Evolutionary conservation across 2,888 invertebrate genomes (phyloP), one percentile per base, ranked within the genome.

Genomic region (Chirona hameri): DNA sequence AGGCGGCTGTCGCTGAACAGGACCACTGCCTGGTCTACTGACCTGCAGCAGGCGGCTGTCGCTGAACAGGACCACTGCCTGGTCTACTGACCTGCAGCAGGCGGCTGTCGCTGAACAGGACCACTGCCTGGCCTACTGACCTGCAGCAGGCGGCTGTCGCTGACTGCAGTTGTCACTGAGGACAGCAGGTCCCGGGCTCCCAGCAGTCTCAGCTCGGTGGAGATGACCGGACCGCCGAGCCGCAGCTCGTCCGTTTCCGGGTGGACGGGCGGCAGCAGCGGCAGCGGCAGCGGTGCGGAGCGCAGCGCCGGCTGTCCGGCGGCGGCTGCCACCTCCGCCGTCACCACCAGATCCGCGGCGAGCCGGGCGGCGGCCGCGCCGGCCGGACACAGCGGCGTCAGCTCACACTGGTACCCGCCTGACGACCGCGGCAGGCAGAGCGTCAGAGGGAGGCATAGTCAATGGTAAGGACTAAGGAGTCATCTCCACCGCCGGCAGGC

Each of bases 221-320:
- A 4, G 7, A 9, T 5, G 21, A 76, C 27, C 27, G 79, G 14
- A 15, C 48, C 79, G 48, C 48, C 48, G 48, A 79, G 79, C 52
- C 52, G 10, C 48, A 79, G 79, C 79, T 79, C 27, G 0, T 48
- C 14, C 48, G 79, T 48, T 52, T 79, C 79, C 52, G 46, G 27
- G 52, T 52, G 79, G 14, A 46, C 79, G 27, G 79, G 27, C 79
- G 79, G 79, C 79, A 79, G 14, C 12, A 79, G 48, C n/a, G 52
- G 27, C 15, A 79, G 48, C 2, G n/a, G 48, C 14, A 79, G 24
- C 1, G 79, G 27, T 3, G 48, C 52, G 5, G 79, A 76, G 39
- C 48, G 48, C 79, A 48, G 14, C 48, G 48, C 48, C 48, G 48
- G 27, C 79, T 79, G 79, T 27, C 27, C 76, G 39, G 21, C 31